These are phyloP conservation scores for Clanis bilineata DNA, from an alignment of 2,888 invertebrate genomes.

Conservation along the genomic window DNA sequence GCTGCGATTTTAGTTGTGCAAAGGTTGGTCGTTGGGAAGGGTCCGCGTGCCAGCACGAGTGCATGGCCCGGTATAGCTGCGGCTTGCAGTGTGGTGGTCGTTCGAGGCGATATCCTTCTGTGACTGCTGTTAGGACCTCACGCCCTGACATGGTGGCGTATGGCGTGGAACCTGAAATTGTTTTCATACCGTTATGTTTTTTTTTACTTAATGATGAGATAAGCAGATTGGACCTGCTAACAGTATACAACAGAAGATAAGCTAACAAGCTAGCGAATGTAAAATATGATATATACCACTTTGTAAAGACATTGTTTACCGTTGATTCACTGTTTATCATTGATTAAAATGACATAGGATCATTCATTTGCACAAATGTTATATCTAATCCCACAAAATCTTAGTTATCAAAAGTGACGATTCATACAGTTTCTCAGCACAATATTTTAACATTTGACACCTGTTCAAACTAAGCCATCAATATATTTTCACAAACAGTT, in stretches of 20 bases:
- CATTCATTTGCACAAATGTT: not conserved
- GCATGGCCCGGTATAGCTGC: slow-evolving; percentile 75
- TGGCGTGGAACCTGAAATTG: slow-evolving; percentile 87
- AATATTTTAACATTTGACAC: not conserved
- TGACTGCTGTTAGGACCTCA: slow-evolving; percentile 90
- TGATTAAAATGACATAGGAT: too few species aligned
- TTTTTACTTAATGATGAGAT: too few species aligned
- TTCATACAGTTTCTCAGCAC: not conserved
- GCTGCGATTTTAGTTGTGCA: slow-evolving; percentile 80
- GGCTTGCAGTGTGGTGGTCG: slow-evolving; percentile 90
- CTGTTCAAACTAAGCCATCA: not conserved
- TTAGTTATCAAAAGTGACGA: not conserved
- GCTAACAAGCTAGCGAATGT: too few species aligned
- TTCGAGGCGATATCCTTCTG: slow-evolving; percentile 89
- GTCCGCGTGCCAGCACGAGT: slow-evolving; percentile 85
- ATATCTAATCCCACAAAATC: not conserved
- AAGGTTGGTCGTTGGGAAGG: slow-evolving; percentile 88
- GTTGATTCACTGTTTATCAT: too few species aligned
- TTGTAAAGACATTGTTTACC: too few species aligned
- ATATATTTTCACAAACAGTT: not conserved
- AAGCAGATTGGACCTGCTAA: too few species aligned
- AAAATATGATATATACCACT: too few species aligned
- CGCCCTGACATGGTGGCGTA: slow-evolving; percentile 93
- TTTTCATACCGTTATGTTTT: slow-evolving; percentile 20
- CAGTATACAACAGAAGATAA: too few species aligned